A percentile compares a stretch with the other conserved stretches of the same genome.
These are phyloP conservation scores for Rutpela maculata DNA, from an alignment of 2,888 invertebrate genomes.

Conservation along the genomic window DNA sequence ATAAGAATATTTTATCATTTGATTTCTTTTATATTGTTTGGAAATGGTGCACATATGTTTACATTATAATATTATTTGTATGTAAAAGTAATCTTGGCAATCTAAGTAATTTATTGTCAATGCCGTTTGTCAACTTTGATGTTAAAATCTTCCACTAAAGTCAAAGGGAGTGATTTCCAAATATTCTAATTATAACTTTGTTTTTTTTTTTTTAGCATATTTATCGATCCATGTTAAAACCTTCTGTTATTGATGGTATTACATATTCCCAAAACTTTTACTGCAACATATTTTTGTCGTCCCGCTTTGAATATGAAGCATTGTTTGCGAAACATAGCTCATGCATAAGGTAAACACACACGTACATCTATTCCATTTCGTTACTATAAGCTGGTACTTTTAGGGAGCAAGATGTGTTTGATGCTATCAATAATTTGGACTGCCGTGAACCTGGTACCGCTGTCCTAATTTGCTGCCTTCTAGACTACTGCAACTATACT, in stretches of 20 bases:
- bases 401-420: conserved; percentile 54
- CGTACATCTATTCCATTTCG: conserved; percentile 9
- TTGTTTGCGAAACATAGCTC: conserved; percentile 55
- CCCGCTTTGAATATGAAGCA: conserved; percentile 58
- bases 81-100: no score
- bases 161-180: no score
- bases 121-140: no score
- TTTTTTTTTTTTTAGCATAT: conserved; percentile 55
- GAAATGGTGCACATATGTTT: no score
- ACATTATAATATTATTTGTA: no score
- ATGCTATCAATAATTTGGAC: conserved; percentile 53
- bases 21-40: no score
- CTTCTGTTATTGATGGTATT: conserved; percentile 49
- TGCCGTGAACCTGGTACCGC: conserved; percentile 53
- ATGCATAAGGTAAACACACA: conserved; percentile 51
- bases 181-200: not conserved
- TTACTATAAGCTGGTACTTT: conserved; percentile 35
- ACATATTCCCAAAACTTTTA: conserved; percentile 57
- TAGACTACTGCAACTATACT: conserved; percentile 55
- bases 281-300: conserved; percentile 56
- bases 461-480: conserved; percentile 54
- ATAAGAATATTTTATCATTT: no score
- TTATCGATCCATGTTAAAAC: conserved; percentile 51
- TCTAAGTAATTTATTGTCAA: no score
- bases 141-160: no score